Conservation (phyloP, 2,888 invertebrate genomes). For the Chrysodeixis includens region DNA sequence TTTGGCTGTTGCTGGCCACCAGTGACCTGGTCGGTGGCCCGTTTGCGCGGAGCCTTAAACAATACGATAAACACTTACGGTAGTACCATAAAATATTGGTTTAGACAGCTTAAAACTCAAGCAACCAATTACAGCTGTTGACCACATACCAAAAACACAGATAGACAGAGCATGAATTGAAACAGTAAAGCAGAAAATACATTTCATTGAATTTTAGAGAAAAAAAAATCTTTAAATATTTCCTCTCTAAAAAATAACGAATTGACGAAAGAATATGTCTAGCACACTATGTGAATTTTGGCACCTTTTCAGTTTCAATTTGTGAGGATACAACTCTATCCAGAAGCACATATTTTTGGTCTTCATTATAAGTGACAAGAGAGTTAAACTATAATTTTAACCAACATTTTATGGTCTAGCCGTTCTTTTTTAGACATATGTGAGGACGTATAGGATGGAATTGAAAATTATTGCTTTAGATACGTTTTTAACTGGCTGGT, state of each 20-base stretch:
- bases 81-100: background rate
- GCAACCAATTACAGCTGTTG: background rate
- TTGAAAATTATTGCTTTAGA: conserved; percentile 15
- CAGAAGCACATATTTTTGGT: background rate
- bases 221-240: background rate
- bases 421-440: conserved; percentile 38
- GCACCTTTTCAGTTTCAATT: background rate
- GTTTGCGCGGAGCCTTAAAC: too few species aligned
- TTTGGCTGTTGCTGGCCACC: too few species aligned
- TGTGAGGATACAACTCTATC: background rate
- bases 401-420: background rate
- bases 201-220: background rate
- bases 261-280: background rate
- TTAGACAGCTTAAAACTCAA: background rate
- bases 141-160: background rate
- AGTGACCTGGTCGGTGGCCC: too few species aligned
- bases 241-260: background rate
- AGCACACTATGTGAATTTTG: background rate
- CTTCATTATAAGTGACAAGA: background rate
- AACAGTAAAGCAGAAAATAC: background rate
- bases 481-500: background rate
- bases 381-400: background rate
- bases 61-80: conserved; percentile 34
- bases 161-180: background rate
- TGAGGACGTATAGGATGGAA: conserved; percentile 39